Evolutionary conservation across 1,140 invertebrate species (phyloP).

Genomic region (Anastrepha obliqua): DNA sequence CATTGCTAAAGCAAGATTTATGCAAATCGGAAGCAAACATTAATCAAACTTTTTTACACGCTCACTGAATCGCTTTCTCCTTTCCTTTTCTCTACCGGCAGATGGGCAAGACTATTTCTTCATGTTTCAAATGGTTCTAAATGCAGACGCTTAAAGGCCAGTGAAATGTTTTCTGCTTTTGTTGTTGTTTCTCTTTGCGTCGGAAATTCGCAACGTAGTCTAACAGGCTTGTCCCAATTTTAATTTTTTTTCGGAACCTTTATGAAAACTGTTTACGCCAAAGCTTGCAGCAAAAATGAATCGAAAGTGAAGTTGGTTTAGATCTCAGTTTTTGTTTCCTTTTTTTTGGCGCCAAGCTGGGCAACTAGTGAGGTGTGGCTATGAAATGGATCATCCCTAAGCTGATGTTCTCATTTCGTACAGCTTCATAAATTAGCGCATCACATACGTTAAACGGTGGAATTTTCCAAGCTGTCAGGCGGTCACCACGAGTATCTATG

Average conservation of each 20-base stretch:
- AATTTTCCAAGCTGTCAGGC: conserved; percentile 40
- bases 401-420: background rate
- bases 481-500: background rate
- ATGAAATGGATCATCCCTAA: background rate
- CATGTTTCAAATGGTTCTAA: background rate
- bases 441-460: conserved; percentile 31
- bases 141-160: conserved; percentile 12
- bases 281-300: background rate
- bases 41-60: conserved; percentile 69
- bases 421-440: conserved; percentile 41
- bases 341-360: background rate
- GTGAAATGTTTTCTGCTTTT: background rate
- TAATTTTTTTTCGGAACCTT: background rate
- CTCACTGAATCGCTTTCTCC: background rate
- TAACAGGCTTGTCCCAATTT: background rate
- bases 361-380: background rate
- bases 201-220: background rate
- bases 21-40: conserved; percentile 74
- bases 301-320: background rate
- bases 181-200: background rate
- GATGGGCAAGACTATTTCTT: background rate
- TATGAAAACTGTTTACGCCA: background rate
- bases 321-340: background rate
- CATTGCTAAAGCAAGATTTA: conserved; percentile 71
- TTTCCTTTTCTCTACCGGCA: background rate